Evolutionary conservation across 2,888 invertebrate species (phyloP).

Genomic region (Archips xylosteana): DNA sequence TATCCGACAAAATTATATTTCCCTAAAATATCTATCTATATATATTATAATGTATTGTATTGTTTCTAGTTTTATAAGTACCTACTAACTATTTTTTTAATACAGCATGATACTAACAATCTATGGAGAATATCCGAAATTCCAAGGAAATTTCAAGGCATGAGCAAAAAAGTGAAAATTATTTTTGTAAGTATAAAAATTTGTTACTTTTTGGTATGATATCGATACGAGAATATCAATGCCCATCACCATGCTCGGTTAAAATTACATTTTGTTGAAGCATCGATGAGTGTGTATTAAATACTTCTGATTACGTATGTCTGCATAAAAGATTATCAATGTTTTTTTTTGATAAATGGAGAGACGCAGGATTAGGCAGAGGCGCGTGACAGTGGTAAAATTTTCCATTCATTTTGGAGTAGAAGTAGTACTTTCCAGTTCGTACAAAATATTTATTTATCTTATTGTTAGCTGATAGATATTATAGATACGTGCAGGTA

Average conservation of each 20-base stretch:
- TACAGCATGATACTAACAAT: too few species aligned
- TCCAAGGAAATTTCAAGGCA: too few species aligned
- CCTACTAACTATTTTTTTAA: too few species aligned
- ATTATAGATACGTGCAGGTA: not conserved
- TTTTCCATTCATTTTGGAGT: slow-evolving; percentile 2
- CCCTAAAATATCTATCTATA: too few species aligned
- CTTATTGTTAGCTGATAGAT: not conserved
- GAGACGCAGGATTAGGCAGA: not conserved
- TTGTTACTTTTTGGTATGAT: not conserved
- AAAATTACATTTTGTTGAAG: not conserved
- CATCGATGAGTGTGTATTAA: not conserved
- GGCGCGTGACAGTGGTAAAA: not conserved
- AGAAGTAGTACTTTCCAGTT: not conserved
- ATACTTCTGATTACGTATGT: slow-evolving; percentile 3
- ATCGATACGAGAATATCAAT: not conserved
- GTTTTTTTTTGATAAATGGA: not conserved
- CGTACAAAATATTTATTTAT: not conserved
- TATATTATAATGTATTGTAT: too few species aligned
- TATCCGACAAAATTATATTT: too few species aligned
- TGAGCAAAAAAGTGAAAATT: too few species aligned
- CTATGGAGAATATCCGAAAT: too few species aligned
- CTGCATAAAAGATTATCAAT: slow-evolving; percentile 3
- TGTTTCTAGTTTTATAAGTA: too few species aligned
- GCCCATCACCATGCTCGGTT: not conserved
- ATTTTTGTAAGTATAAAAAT: not conserved